Base-by-base conservation (phyloP, 1,140 invertebrate genomes). In the Carposina sasakii region DNA sequence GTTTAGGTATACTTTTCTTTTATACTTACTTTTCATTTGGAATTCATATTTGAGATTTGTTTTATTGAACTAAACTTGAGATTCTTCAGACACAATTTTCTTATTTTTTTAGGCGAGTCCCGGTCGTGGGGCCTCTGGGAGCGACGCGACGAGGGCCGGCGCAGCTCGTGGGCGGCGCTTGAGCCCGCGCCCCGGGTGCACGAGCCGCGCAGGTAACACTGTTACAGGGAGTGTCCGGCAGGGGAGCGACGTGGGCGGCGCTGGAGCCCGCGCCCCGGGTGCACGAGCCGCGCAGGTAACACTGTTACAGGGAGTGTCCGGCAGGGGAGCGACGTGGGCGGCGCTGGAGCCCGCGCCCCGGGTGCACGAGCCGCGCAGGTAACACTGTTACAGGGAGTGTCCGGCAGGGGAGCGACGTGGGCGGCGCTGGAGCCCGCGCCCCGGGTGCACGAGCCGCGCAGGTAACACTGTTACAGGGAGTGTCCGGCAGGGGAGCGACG, bases 141-240 rank as follows among this genome's bases (percentile, higher is more conserved):
- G 36, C 76, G 87, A 23, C 85, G 87, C 24, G 87, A 87, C 66
- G 88, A 81, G 59, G 89, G 85, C 23, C 83, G 93, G 15, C 85
- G 93, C 57, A 89, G 92, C 67, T 94, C 93, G 44, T 95, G 93
- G 93, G 93, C 93, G 6, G 92, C 92, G 15, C 84, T 94, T 26
- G 93, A 94, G 63, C 89, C 90, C 57, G 68, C 87, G 12, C 85
- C 86, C 0, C 67, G 77, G 22, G 76, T 66, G 41, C 73, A 77
- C 16, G 63, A 88, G 17, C 87, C 88, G 54, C 76, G 89, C 42
- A 89, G 87, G 88, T 81, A 59, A 36, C 12, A 4, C 17, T 12
- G 10, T 2, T 41, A 8, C 39, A 20, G 15, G 20, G 9, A 5
- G 12, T 26, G n/a, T 26, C 5, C 12, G 24, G 24, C 24, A 26